A percentile compares a stretch with the other conserved stretches of the same genome.
phyloP scores from a whole-genome alignment of 2,797 vertebrate species.

The Eulemur rubriventer region DNA sequence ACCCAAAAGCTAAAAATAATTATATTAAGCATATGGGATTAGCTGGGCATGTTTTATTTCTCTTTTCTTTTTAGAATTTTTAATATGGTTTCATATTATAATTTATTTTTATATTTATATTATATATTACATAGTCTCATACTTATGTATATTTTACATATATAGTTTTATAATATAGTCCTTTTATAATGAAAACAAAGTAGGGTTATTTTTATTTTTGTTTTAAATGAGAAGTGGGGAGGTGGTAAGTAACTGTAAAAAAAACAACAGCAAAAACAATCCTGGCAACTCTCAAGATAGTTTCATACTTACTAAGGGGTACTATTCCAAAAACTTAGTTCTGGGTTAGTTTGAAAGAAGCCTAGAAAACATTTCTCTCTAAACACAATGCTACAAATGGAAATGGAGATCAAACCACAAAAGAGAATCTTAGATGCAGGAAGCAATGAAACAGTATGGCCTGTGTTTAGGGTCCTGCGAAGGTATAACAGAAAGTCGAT shows the following conservation, averaged over 20 bases:
- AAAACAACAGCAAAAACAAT: neutral
- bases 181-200: neutral
- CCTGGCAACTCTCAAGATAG: neutral
- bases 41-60: neutral
- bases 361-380: neutral
- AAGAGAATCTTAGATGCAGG: neutral
- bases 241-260: neutral
- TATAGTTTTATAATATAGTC: neutral
- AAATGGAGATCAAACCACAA: neutral
- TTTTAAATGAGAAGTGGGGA: neutral
- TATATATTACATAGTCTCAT: neutral
- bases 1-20: neutral
- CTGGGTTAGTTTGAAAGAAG: neutral
- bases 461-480: neutral
- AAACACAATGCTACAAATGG: neutral
- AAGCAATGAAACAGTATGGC: neutral
- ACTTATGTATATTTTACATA: neutral
- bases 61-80: neutral
- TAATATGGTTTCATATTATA: neutral
- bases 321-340: constrained; percentile 10
- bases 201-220: neutral
- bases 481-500: neutral
- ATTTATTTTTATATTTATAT: neutral
- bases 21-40: neutral
- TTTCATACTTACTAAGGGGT: neutral